Conservation (phyloP, 2,888 invertebrate genomes). For the Eugnorisma glareosa region DNA sequence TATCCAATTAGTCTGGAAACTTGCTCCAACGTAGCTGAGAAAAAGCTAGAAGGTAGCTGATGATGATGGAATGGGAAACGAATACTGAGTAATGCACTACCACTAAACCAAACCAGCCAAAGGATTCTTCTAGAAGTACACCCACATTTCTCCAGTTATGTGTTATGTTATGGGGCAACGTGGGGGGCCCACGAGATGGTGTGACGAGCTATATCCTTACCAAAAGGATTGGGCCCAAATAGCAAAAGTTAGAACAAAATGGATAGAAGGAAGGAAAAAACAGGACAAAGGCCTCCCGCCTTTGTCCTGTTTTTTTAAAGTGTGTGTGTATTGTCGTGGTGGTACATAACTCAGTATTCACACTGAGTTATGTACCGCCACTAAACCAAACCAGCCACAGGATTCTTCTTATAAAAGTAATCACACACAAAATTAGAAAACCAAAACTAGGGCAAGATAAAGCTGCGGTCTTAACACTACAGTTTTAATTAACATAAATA, state of each 20-base stretch:
- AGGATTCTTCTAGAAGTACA: too few species aligned
- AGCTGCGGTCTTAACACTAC: constrained; percentile 20
- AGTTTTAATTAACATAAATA: constrained; percentile 55
- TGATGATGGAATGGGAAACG: neutral
- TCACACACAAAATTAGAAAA: constrained; percentile 12
- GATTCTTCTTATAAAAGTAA: neutral
- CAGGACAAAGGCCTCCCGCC: too few species aligned
- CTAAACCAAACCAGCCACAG: neutral
- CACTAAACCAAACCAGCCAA: neutral
- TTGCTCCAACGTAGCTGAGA: neutral
- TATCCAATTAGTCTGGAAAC: neutral
- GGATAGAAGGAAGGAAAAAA: too few species aligned
- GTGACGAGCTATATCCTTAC: too few species aligned
- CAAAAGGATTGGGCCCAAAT: too few species aligned
- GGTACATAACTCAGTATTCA: too few species aligned
- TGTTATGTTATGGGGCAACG: too few species aligned
- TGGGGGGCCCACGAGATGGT: too few species aligned
- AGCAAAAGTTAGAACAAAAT: too few species aligned
- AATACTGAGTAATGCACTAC: neutral
- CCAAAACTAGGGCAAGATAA: constrained; percentile 8
- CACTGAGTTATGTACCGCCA: neutral
- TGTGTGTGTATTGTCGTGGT: too few species aligned
- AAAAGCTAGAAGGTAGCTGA: neutral
- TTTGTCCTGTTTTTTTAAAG: too few species aligned
- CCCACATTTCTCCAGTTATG: too few species aligned